phyloP scores from a whole-genome alignment of 1,140 invertebrate genomes.

The Streblospio benedicti region DNA sequence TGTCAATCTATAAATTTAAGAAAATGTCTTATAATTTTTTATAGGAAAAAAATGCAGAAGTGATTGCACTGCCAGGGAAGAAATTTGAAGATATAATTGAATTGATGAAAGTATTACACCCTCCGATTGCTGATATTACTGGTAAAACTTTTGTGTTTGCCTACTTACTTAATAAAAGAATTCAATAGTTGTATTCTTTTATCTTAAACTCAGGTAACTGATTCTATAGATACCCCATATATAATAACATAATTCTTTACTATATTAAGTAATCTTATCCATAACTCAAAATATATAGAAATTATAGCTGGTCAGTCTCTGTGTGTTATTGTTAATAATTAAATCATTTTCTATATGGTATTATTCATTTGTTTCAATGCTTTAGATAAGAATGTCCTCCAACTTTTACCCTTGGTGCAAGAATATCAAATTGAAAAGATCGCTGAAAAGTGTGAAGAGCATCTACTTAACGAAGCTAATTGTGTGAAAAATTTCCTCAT shows the following conservation, averaged over 20 bases:
- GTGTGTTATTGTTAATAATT: no score
- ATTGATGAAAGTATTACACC: slow-evolving; percentile 23
- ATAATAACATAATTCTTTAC: no score
- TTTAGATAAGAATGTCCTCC: slow-evolving; percentile 10
- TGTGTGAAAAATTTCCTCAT: slow-evolving; percentile 17
- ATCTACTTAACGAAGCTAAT: slow-evolving; percentile 18
- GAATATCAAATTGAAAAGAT: slow-evolving; percentile 26
- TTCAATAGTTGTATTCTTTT: no score
- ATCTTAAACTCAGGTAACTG: no score
- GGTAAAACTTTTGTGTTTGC: slow-evolving; percentile 1
- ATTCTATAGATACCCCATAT: no score
- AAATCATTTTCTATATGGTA: no score
- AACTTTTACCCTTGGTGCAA: slow-evolving; percentile 13
- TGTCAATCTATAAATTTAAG: no score
- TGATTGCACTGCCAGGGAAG: slow-evolving; percentile 24
- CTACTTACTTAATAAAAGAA: no score
- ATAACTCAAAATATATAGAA: no score
- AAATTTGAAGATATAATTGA: slow-evolving; percentile 22
- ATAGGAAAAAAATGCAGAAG: slow-evolving; percentile 22
- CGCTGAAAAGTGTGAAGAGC: slow-evolving; percentile 18
- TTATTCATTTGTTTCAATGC: background rate
- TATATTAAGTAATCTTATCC: no score
- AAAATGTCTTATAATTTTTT: slow-evolving; percentile 22
- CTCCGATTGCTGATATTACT: slow-evolving; percentile 22
- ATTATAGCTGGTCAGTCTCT: no score